Conservation (phyloP, 2,797 vertebrate genomes). For the Crocodylus rhombifer region DNA sequence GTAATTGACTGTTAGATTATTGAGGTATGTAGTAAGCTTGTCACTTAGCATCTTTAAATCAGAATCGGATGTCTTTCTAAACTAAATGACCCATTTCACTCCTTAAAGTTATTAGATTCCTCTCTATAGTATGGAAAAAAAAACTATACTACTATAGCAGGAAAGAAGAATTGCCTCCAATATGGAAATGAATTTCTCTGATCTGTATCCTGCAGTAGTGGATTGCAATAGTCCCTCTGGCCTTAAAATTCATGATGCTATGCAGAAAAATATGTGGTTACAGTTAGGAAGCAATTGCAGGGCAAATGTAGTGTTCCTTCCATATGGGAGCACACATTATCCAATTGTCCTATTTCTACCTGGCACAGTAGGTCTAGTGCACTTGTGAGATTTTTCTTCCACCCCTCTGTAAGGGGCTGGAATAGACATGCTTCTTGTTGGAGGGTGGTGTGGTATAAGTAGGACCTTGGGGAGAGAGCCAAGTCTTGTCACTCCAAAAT, state of each 20-base stretch:
- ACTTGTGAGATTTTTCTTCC: background rate
- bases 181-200: background rate
- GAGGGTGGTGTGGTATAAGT: too few species aligned
- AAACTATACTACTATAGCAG: background rate
- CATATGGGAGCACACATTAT: rapidly evolving
- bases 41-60: background rate
- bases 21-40: background rate
- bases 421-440: too few species aligned
- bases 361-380: background rate
- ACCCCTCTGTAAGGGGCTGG: too few species aligned
- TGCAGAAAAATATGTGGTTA: background rate
- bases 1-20: background rate
- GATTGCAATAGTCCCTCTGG: background rate
- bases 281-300: background rate
- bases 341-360: background rate
- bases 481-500: background rate
- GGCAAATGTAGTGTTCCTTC: too few species aligned
- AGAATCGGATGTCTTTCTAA: background rate
- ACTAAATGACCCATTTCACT: background rate
- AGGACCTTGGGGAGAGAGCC: background rate
- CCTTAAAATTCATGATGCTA: background rate
- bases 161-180: background rate
- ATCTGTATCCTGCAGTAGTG: background rate
- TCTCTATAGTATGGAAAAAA: background rate
- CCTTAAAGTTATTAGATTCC: background rate